These are phyloP conservation scores for Calameuta filiformis DNA, from an alignment of 2,888 invertebrate species.

Conservation along the genomic window DNA sequence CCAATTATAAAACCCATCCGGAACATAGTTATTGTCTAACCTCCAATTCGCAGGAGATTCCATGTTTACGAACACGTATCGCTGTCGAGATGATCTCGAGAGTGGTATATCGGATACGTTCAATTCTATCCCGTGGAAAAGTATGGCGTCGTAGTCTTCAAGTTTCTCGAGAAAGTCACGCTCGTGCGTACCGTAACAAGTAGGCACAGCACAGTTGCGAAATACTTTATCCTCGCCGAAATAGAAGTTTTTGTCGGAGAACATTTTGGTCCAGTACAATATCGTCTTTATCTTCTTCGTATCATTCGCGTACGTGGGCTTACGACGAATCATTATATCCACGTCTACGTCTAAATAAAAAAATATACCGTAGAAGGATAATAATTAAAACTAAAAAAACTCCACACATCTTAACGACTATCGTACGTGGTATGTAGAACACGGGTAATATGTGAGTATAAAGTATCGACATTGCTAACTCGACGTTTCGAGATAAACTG, in stretches of 20 bases:
- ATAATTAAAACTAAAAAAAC: neutral
- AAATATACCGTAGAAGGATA: neutral
- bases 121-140: conserved; percentile 1
- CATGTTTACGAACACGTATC: conserved; percentile 65
- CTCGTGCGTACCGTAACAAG: neutral
- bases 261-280: neutral
- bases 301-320: neutral
- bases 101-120: neutral
- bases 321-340: neutral
- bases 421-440: neutral
- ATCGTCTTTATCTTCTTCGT: neutral
- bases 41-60: conserved; percentile 53
- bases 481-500: neutral
- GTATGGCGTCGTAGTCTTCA: neutral
- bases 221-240: neutral
- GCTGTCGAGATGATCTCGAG: conserved; percentile 55
- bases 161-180: neutral
- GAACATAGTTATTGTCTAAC: conserved; percentile 12
- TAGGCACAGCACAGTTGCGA: neutral
- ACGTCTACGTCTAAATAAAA: neutral
- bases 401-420: neutral
- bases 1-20: conserved; percentile 66
- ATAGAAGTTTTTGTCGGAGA: neutral
- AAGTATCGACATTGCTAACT: neutral
- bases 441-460: neutral